Evolutionary conservation across 2,113 vertebrate genomes (phyloP), one percentile per base, ranked within the genome.

Genomic region (Rana temporaria): DNA sequence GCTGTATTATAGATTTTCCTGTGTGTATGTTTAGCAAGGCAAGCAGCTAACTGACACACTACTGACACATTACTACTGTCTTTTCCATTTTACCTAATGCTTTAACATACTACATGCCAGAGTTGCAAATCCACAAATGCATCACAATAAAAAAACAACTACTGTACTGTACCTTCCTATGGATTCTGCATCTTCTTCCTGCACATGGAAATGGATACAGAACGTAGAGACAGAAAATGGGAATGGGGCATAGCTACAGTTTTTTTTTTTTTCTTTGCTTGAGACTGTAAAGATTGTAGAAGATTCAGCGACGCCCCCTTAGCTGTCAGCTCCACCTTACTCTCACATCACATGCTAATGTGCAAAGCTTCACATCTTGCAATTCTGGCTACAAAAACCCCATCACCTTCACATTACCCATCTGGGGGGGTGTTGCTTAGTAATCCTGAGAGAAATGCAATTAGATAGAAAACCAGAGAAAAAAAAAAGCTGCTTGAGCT

Each of bases 311-410:
- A 92, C 92, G 88, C 90, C 92, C 90, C 87, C 87, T 92, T 87
- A 89, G 90, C 90, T 89, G 9, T 48, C 26, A 90, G 92, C 90
- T 91, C 91, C 93, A 90, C 92, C 92, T 92, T 86, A 84, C 74
- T n/a, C 20, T 42, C 52, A 78, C 55, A 84, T 86, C 92, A 92
- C 89, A 89, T 90, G 90, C 88, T 81, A 74, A 68, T 87, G 68
- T 77, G 86, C 86, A 75, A 68, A 82, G 32, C 82, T 85, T 79
- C 14, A 55, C 85, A 84, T 82, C 86, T 86, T 38, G 84, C 34
- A 81, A 86, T 84, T 32, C 86, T 85, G 86, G 83, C 66, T 72
- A 55, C 85, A 69, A 18, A 85, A 30, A 30, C 26, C 78, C 15
- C 84, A 86, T 85, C 86, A 84, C 89, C 85, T 82, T 73, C 78